Conservation (phyloP, 2,113 vertebrate species). For the Nerophis ophidion region DNA sequence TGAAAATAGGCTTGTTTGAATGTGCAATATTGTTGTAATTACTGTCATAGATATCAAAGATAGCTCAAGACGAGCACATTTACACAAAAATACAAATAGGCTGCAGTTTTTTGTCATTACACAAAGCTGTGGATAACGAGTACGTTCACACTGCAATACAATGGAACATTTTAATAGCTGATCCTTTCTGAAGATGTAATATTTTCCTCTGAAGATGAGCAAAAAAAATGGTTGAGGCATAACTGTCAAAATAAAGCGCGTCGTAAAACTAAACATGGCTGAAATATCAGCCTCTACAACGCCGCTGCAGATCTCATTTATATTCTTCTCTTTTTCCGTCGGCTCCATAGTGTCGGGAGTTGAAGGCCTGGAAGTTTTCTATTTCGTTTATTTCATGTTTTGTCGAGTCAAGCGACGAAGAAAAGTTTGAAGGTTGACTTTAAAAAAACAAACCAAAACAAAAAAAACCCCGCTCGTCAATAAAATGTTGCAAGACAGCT, state of each 20-base stretch:
- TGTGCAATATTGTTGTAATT: not conserved
- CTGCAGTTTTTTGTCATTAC: not conserved
- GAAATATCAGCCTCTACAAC: not conserved
- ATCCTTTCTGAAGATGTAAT: no score
- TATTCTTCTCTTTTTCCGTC: not conserved
- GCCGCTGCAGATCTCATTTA: not conserved
- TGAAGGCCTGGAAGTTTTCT: not conserved
- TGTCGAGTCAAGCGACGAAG: not conserved
- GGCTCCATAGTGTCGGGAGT: not conserved
- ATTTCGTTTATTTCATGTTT: not conserved
- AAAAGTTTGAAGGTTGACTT: not conserved
- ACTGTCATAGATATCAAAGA: not conserved
- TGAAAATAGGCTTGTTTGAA: not conserved
- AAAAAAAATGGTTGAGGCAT: slow-evolving; percentile 12
- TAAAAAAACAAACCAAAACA: no score
- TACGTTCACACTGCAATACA: no score
- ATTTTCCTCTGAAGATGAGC: not conserved
- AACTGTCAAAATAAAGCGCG: not conserved
- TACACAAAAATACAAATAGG: not conserved
- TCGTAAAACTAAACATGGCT: not conserved
- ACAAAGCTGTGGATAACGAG: not conserved
- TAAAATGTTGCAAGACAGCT: no score
- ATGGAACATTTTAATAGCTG: no score
- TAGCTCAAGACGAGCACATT: not conserved
- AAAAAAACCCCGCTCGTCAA: no score